A percentile compares a stretch with the other conserved stretches of the same genome.
phyloP scores from a whole-genome alignment of 2,797 vertebrate genomes.

The Heliangelus exortis region DNA sequence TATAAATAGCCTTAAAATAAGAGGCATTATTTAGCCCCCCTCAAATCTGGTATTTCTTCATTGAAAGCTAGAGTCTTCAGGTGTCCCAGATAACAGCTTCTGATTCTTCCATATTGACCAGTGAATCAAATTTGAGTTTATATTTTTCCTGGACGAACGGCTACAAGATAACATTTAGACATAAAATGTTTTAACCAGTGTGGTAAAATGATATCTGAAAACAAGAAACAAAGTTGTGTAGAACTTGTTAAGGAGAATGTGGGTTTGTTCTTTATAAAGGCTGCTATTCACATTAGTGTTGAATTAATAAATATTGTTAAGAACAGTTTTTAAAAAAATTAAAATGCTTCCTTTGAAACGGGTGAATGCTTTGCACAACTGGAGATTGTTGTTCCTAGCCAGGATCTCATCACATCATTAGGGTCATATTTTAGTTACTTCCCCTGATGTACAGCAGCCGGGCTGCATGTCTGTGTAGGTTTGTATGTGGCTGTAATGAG shows the following conservation, averaged over 20 bases:
- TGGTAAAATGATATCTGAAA: background rate
- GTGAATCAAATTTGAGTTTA: background rate
- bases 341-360: conserved; percentile 44
- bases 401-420: conserved; percentile 27
- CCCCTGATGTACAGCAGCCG: background rate
- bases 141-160: background rate
- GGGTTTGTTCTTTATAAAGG: background rate
- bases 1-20: background rate
- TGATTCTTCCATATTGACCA: background rate
- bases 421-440: conserved; percentile 11
- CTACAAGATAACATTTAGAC: background rate
- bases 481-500: background rate
- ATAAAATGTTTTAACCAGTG: background rate
- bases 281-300: background rate
- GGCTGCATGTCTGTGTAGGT: background rate
- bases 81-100: background rate
- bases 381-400: conserved; percentile 5
- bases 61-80: background rate
- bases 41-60: background rate
- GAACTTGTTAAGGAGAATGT: background rate
- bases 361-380: conserved; percentile 3
- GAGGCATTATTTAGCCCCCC: background rate
- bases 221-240: background rate
- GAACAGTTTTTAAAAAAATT: background rate
- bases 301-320: background rate